A percentile compares a stretch with the other conserved stretches of the same genome.
Conservation (phyloP, 2,113 vertebrate species). For the Synchiropus splendidus region DNA sequence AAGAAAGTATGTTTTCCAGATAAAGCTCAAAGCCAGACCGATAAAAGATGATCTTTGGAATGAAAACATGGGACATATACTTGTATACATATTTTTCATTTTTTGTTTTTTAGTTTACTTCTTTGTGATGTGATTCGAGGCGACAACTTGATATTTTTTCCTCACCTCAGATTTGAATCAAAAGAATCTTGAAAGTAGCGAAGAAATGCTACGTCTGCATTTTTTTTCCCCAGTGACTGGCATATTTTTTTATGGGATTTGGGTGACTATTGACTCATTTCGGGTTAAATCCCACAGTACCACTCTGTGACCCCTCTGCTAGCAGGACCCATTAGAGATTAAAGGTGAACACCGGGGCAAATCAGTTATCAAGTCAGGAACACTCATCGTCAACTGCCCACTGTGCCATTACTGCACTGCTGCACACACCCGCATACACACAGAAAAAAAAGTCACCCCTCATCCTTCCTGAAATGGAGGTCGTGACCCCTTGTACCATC, state of each 20-base stretch:
- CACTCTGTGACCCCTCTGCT: constrained; percentile 49
- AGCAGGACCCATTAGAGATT: constrained; percentile 53
- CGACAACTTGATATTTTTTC: no score
- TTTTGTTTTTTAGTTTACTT: no score
- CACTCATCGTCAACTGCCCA: constrained; percentile 55
- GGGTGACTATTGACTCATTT: constrained; percentile 32
- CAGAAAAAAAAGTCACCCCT: constrained; percentile 24
- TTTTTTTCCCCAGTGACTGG: constrained; percentile 35
- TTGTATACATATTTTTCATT: no score
- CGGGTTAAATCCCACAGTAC: constrained; percentile 53
- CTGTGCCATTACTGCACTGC: constrained; percentile 43
- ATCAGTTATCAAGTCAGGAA: constrained; percentile 65
- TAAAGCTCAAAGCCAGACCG: no score
- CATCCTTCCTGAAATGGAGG: constrained; percentile 45
- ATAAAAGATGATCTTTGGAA: no score
- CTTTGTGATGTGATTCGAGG: no score
- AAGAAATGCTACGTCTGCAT: constrained; percentile 19
- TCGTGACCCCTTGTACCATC: constrained; percentile 47
- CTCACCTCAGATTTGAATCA: neutral
- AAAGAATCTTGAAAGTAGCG: constrained; percentile 13
- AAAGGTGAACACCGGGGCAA: constrained; percentile 67
- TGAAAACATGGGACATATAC: no score
- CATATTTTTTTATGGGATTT: constrained; percentile 52
- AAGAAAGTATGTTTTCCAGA: no score
- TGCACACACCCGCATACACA: constrained; percentile 7